Evolutionary conservation across 53 echinoderm and acorn worm genomes (phyloP).

Genomic region (Glandiceps talaboti): DNA sequence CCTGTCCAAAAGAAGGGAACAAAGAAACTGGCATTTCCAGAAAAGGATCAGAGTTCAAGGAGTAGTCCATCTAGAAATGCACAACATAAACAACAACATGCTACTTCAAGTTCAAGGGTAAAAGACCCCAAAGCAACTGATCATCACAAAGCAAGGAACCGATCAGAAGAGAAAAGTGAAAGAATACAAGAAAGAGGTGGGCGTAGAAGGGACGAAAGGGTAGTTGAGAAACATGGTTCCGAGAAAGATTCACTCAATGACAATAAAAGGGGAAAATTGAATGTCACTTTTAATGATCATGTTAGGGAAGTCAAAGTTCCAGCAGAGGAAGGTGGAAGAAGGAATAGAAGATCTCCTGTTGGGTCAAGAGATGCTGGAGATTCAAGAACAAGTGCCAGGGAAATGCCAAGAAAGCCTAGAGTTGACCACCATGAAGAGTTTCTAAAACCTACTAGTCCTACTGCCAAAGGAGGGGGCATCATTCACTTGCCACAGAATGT

Average conservation of each 20-base stretch:
- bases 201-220: neutral
- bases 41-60: neutral
- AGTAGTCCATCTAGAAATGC: constrained; percentile 2
- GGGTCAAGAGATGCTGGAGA: neutral
- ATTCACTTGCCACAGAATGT: constrained; percentile 12
- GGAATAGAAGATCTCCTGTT: neutral
- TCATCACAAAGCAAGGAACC: neutral
- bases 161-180: neutral
- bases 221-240: neutral
- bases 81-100: neutral
- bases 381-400: constrained; percentile 5
- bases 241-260: neutral
- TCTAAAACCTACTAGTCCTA: constrained; percentile 11
- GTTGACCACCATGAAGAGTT: neutral
- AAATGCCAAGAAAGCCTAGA: neutral
- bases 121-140: constrained; percentile 1
- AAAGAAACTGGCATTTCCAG: neutral
- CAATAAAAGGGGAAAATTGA: constrained; percentile 3
- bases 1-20: neutral
- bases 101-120: constrained; percentile 5
- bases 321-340: constrained; percentile 12
- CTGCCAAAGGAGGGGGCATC: constrained; percentile 23
- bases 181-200: neutral
- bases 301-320: constrained; percentile 20
- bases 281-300: constrained; percentile 19